Evolutionary conservation across 2,888 invertebrate species (phyloP), one percentile per base, ranked within the genome.

Genomic region (Microplitis deprimator): DNA sequence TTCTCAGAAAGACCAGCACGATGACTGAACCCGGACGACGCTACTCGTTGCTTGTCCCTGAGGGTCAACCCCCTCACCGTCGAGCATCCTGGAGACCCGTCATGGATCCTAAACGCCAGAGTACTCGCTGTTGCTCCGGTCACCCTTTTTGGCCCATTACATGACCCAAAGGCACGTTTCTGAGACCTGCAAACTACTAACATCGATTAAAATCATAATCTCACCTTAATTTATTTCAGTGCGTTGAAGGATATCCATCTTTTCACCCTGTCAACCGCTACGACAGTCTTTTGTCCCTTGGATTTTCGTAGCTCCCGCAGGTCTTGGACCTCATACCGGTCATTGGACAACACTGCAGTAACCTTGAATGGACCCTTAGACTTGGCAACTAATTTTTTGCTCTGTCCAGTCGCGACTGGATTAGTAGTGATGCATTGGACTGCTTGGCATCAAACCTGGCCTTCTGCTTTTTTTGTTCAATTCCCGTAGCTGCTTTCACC

Each of bases 291-390:
- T 20, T 76, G 77, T 1, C 76, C 76, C 1, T 71, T 68, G 1
- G 79, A 62, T 73, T 80, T 82, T 67, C 77, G 80, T 40, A 82
- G 16, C 17, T 82, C 80, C 8, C 82, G 74, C 7, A 83, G 20
- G 41, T 85, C 83, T 16, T 82, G 77, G 1, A 83, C 80, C 60
- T 83, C 79, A 61, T 83, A 83, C 0, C 83, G 79, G 41, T 83
- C 84, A 62, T 84, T 81, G 0, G 83, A 83, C 5, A 83, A 50
- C 0, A 83, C 80, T 0, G 79, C 80, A 0, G 77, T 81, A 1
- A 84, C 79, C 59, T 71, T 78, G 69, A 81, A 84, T 0, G 84
- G 83, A 0, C 84, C 83, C 62, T 81, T 82, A 0, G 78, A 79
- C n/a, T 81, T 81, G 0, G 82, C 77, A 1, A 73, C 41, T n/a